Evolutionary conservation across 2,888 invertebrate genomes (phyloP), one percentile per base, ranked within the genome.

Genomic region (Oasisia sp.): DNA sequence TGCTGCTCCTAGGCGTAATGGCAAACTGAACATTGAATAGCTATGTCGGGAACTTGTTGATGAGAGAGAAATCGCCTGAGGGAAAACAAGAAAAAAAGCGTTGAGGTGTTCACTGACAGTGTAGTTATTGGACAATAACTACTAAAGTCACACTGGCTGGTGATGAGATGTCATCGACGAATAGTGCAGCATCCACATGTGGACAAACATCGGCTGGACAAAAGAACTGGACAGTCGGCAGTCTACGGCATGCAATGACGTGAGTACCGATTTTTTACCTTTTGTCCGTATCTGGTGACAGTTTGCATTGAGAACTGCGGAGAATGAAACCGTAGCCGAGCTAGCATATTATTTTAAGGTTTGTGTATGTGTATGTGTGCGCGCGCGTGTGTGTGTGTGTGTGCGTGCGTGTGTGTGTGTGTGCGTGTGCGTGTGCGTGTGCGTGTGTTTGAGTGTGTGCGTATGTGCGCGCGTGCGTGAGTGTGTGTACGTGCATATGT

Each of bases 201-300:
- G 27, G 0, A 4, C 74, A 74, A 74, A 74, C 19, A 74, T 7
- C 19, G 19, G 74, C 74, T 74, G 74, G 19, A 7, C 27, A 74
- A 19, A 74, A 74, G 19, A 74, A 7, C 19, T 74, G 74, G 19
- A 19, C 27, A 74, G 27, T 27, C 74, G 19, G 2, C 74, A 19
- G 74, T 74, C 89, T 27, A 44, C 32, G 32, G 11, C 9, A 91
- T 92, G 91, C 56, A 91, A 89, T 38, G 38, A 91, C 56, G 91
- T 92, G 74, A 74, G 32, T 92, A 91, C 91, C n/a, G 90, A 91
- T 92, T 32, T 92, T 56, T 91, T 92, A 11, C 27, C 14, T 32
- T 91, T 27, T n/a, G 32, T 74, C 32, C 14, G 3, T 9, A 7
- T 58, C 0, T 58, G 32, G 32, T 50, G 14, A 50, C 50, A 50